Conservation (phyloP, 2,797 vertebrate genomes). For the Phoebastria nigripes region DNA sequence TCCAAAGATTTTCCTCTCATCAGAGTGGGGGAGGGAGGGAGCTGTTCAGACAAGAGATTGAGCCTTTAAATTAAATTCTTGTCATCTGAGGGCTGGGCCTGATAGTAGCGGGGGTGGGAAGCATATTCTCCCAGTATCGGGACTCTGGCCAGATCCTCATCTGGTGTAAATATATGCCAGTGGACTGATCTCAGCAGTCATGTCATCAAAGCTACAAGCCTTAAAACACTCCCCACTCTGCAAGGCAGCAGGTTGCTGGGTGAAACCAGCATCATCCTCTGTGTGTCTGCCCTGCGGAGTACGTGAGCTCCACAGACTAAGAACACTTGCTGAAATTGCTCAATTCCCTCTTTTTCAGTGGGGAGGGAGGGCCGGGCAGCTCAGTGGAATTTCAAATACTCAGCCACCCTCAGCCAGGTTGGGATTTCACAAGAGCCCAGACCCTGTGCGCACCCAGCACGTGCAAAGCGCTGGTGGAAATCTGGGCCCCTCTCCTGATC, state of each 20-base stretch:
- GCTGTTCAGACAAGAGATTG: conserved; percentile 68
- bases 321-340: background rate
- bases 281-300: background rate
- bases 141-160: background rate
- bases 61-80: conserved; percentile 67
- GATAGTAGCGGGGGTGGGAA: conserved; percentile 59
- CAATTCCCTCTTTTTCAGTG: conserved; percentile 5
- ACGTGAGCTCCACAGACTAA: background rate
- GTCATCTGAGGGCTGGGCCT: conserved; percentile 58
- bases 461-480: background rate
- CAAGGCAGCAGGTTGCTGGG: background rate
- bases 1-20: conserved; percentile 56
- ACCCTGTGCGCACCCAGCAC: background rate
- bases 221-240: background rate
- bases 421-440: conserved; percentile 40
- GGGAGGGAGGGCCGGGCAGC: background rate
- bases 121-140: conserved; percentile 13
- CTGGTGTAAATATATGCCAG: background rate
- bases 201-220: background rate
- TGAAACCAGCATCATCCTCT: background rate
- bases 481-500: background rate
- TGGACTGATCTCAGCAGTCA: background rate
- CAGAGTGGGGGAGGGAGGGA: conserved; percentile 58
- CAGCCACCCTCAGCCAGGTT: background rate
- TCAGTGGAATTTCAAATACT: conserved; percentile 27